Evolutionary conservation across 1,140 invertebrate genomes (phyloP).

Genomic region (Lordiphosa mommai): DNA sequence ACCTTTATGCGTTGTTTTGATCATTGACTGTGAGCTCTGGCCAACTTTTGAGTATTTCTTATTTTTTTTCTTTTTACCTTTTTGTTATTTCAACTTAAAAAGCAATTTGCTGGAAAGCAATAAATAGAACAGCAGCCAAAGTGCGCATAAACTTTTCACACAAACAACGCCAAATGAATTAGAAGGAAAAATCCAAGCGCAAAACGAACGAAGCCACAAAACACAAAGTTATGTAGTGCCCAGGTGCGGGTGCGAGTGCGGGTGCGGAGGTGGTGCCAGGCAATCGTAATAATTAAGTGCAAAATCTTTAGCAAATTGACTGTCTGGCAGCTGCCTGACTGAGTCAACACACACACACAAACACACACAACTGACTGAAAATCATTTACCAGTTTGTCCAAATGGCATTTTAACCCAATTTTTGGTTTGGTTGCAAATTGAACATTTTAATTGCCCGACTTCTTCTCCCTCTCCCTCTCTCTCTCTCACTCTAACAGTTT

Average conservation of each 20-base stretch:
- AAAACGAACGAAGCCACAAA: neutral
- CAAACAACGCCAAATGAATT: conserved; percentile 1
- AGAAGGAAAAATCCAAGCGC: conserved; percentile 1
- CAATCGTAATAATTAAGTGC: conserved; percentile 18
- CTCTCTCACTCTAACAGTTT: conserved; percentile 2
- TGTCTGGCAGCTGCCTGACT: conserved; percentile 16
- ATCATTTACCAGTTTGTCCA: conserved; percentile 11
- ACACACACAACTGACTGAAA: neutral
- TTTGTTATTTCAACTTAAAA: neutral
- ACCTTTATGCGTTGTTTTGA: too few species aligned
- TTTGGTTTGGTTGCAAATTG: conserved; percentile 6
- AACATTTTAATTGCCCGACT: conserved; percentile 36
- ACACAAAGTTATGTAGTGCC: neutral
- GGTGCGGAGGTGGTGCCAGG: neutral
- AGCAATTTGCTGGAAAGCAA: conserved; percentile 8
- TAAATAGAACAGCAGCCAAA: conserved; percentile 5
- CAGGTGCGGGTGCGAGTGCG: neutral
- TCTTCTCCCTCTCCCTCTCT: neutral
- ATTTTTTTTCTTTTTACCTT: neutral
- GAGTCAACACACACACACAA: conserved; percentile 5
- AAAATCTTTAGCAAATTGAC: conserved; percentile 21
- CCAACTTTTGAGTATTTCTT: too few species aligned
- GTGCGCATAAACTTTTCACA: conserved; percentile 13
- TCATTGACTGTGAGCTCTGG: too few species aligned
- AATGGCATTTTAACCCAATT: conserved; percentile 36